phyloP scores from a whole-genome alignment of 2,113 vertebrate genomes.

The Psilopogon haemacephalus region DNA sequence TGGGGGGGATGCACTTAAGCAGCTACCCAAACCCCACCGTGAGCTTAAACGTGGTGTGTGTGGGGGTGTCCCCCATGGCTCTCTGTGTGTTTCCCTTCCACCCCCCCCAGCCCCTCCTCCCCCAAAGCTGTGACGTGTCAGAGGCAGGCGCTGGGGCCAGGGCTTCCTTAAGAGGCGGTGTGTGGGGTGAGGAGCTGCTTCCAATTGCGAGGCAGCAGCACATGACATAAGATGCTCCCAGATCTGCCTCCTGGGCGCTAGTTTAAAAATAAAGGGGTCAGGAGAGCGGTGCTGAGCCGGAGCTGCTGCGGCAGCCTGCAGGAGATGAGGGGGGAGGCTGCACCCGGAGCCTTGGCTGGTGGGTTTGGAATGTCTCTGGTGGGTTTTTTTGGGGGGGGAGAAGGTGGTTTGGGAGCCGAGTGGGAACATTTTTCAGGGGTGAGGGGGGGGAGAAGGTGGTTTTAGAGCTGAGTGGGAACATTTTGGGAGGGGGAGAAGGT shows the following conservation, averaged over 20 bases:
- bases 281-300: neutral
- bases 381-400: neutral
- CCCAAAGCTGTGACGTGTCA: too few species aligned
- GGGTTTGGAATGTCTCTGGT: too few species aligned
- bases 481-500: too few species aligned
- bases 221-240: slow-evolving; percentile 63
- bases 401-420: neutral
- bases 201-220: slow-evolving; percentile 60
- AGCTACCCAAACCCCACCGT: neutral
- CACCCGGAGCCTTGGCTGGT: fast-evolving
- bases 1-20: too few species aligned
- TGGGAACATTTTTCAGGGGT: fast-evolving
- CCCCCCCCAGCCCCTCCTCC: too few species aligned
- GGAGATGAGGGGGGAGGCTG: neutral
- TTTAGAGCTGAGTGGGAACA: too few species aligned
- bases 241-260: slow-evolving; percentile 54
- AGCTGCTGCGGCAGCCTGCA: neutral
- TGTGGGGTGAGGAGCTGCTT: slow-evolving; percentile 83
- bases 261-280: slow-evolving; percentile 77
- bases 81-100: too few species aligned
- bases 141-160: neutral
- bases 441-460: too few species aligned
- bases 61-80: too few species aligned
- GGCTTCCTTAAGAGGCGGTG: slow-evolving; percentile 73
- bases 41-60: too few species aligned